phyloP scores from a whole-genome alignment of 2,113 vertebrate genomes.

The Gracilinanus agilis region DNA sequence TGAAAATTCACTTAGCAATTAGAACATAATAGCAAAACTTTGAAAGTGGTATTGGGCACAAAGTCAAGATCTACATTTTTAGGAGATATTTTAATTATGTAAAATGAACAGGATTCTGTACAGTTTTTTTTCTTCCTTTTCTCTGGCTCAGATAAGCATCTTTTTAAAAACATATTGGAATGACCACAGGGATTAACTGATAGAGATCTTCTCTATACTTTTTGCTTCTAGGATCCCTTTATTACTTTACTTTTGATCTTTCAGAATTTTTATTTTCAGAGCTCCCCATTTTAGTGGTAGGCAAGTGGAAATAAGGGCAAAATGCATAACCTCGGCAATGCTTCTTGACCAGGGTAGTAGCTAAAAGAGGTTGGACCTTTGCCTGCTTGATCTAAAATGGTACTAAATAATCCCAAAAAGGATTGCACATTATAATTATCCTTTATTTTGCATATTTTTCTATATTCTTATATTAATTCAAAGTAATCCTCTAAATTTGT shows the following conservation, averaged over 20 bases:
- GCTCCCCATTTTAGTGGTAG: background rate
- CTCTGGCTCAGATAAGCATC: constrained; percentile 56
- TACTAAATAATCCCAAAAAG: background rate
- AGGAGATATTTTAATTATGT: constrained; percentile 79
- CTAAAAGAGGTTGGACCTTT: background rate
- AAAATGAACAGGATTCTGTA: constrained; percentile 72
- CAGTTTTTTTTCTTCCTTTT: constrained; percentile 58
- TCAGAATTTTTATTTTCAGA: constrained; percentile 52
- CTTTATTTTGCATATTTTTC: background rate
- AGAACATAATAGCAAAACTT: constrained; percentile 77
- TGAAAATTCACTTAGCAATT: constrained; percentile 82
- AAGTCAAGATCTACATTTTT: constrained; percentile 85
- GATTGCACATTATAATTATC: fast-evolving
- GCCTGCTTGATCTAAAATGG: background rate
- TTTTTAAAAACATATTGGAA: constrained; percentile 60
- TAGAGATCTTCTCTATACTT: background rate
- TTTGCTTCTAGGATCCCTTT: constrained; percentile 35
- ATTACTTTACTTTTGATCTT: constrained; percentile 11
- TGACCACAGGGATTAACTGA: constrained; percentile 36
- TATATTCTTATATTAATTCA: background rate
- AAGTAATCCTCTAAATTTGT: background rate
- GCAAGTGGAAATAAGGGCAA: constrained; percentile 38
- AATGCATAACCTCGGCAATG: background rate
- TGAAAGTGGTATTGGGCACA: constrained; percentile 81
- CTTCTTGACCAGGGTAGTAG: constrained; percentile 20